Conservation (phyloP, 2,888 invertebrate genomes). For the Cheilosia urbana region DNA sequence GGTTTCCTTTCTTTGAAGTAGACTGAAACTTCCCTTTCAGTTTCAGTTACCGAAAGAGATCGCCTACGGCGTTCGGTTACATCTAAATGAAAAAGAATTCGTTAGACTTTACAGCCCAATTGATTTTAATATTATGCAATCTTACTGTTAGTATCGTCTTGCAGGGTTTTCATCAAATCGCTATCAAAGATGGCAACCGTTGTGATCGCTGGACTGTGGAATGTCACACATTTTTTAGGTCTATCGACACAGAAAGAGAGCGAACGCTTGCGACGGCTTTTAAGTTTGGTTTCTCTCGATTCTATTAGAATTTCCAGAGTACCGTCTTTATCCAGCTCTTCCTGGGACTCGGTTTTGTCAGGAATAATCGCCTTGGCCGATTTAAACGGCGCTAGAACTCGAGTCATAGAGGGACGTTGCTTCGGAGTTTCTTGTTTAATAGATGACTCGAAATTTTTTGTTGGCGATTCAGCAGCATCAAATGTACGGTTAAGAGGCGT, state of each 20-base stretch:
- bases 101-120: background rate
- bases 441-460: slow-evolving; percentile 48
- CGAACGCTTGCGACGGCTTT: slow-evolving; percentile 79
- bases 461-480: slow-evolving; percentile 33
- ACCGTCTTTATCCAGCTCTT: slow-evolving; percentile 1
- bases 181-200: slow-evolving; percentile 77
- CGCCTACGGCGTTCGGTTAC: slow-evolving; percentile 80
- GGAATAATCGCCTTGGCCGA: slow-evolving; percentile 33
- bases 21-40: slow-evolving; percentile 67
- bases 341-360: slow-evolving; percentile 36
- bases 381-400: slow-evolving; percentile 78
- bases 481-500: slow-evolving; percentile 10
- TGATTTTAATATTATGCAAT: background rate
- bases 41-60: slow-evolving; percentile 80
- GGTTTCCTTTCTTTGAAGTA: slow-evolving; percentile 52
- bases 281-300: slow-evolving; percentile 66
- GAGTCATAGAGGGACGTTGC: slow-evolving; percentile 60
- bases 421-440: slow-evolving; percentile 25
- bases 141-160: slow-evolving; percentile 43
- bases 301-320: slow-evolving; percentile 50
- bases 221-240: slow-evolving; percentile 77
- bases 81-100: slow-evolving; percentile 76
- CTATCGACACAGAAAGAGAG: slow-evolving; percentile 77
- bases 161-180: slow-evolving; percentile 68
- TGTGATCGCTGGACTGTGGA: slow-evolving; percentile 79